These are phyloP conservation scores for Hippocampus kuda DNA, from an alignment of 2,797 vertebrate species.

Conservation along the genomic window DNA sequence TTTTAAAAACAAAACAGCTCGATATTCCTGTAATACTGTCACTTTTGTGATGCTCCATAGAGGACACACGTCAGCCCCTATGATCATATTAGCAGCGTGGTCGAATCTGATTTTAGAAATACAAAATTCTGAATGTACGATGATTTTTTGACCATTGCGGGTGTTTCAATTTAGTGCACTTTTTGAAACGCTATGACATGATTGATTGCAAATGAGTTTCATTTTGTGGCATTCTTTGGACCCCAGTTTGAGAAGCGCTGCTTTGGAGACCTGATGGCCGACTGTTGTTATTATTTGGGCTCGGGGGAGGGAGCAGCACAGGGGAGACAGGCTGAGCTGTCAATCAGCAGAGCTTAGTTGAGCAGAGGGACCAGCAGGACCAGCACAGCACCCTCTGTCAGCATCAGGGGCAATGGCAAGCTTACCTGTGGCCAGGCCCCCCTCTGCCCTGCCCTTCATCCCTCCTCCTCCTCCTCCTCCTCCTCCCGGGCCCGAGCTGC, in stretches of 20 bases:
- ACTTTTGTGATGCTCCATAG: no score
- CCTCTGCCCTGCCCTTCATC: conserved; percentile 91
- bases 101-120: no score
- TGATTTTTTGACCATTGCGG: no score
- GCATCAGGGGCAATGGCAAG: conserved; percentile 45
- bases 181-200: no score
- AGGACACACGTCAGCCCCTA: no score
- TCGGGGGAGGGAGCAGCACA: conserved; percentile 22
- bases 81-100: no score
- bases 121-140: no score
- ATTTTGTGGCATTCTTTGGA: conserved; percentile 13
- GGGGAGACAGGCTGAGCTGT: conserved; percentile 29
- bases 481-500: conserved; percentile 63
- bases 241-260: not conserved
- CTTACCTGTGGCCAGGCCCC: conserved; percentile 93
- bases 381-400: conserved; percentile 47
- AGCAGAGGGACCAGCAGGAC: conserved; percentile 39
- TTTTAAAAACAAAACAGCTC: no score
- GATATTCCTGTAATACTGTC: no score
- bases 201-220: not conserved
- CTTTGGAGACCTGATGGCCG: not conserved
- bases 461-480: conserved; percentile 78
- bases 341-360: conserved; percentile 47
- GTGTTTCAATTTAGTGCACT: no score
- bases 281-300: not conserved